Conservation (phyloP, 2,888 invertebrate genomes). For the Sinotaia quadrata region DNA sequence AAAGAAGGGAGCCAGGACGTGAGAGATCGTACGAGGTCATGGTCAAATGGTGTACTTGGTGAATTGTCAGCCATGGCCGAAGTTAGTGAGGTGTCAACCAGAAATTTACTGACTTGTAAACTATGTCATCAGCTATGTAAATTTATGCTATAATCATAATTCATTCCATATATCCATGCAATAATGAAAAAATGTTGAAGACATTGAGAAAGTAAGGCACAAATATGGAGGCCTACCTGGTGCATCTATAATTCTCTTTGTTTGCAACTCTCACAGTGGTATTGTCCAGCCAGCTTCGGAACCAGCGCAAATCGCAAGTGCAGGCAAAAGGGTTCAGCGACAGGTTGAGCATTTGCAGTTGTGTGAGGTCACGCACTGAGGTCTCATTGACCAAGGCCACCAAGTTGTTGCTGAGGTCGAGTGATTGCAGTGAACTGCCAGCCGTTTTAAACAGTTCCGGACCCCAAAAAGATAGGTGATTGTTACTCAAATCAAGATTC, state of each 20-base stretch:
- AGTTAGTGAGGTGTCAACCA: no score
- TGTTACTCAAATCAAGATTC: conserved; percentile 78
- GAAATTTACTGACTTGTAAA: no score
- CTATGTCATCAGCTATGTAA: no score
- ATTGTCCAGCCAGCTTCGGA: conserved; percentile 89
- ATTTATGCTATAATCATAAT: no score
- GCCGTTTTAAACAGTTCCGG: conserved; percentile 40
- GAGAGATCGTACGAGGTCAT: no score
- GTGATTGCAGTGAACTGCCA: conserved; percentile 21
- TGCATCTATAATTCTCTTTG: conserved; percentile 7
- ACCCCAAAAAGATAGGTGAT: conserved; percentile 71
- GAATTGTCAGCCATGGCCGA: no score
- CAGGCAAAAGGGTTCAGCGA: conserved; percentile 92
- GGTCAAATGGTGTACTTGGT: no score
- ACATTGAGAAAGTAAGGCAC: no score
- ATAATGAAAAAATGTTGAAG: no score
- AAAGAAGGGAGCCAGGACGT: no score
- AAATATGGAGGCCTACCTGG: no score
- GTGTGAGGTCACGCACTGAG: conserved; percentile 15
- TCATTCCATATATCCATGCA: no score
- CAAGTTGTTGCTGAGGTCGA: conserved; percentile 21
- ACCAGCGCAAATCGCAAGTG: conserved; percentile 89
- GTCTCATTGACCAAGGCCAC: conserved; percentile 19
- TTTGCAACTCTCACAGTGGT: conserved; percentile 7
- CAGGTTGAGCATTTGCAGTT: conserved; percentile 76